Base-by-base conservation (phyloP, 2,113 vertebrate genomes). In the Engraulis encrasicolus region DNA sequence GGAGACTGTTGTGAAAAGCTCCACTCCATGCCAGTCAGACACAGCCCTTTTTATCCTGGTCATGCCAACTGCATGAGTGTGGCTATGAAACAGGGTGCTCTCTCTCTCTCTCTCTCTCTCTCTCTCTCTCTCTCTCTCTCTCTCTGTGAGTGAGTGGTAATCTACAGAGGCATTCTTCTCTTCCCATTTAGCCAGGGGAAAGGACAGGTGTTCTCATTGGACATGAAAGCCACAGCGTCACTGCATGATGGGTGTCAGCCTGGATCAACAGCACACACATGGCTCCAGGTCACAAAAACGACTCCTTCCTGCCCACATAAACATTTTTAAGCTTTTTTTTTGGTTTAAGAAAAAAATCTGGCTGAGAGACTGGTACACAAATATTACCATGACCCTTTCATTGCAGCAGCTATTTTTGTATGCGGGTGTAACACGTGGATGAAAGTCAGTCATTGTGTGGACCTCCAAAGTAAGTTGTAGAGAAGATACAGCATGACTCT, bases 121-220 rank as follows among this genome's bases (percentile, higher is more conserved):
- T n/a, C n/a, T n/a, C n/a, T n/a, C n/a, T n/a, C n/a, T n/a, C n/a
- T n/a, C n/a, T n/a, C n/a, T n/a, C n/a, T n/a, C n/a, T n/a, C n/a
- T n/a, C n/a, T n/a, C n/a, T n/a, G n/a, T n/a, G n/a, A n/a, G 77
- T 88, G 79, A 90, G 90, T 89, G 81, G 82, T 91, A 92, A 93
- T 92, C 79, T 85, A 86, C 82, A 36, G 81, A 90, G 93, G 93
- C 91, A 91, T 89, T 87, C 84, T 89, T 90, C 88, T 89, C 90
- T 92, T 89, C 87, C 86, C 61, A 88, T 91, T 81, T 86, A 86
- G 84, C 84, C 87, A 80, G 82, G 81, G 81, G 87, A 90, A 83
- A 81, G 91, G 93, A 93, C 92, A 94, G 94, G 92, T 93, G 92
- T 92, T 94, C 92, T 95, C 88, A 94, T 94, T 31, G 87, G 92